Base-by-base conservation (phyloP, 2,888 invertebrate genomes). In the Synanthedon formicaeformis region DNA sequence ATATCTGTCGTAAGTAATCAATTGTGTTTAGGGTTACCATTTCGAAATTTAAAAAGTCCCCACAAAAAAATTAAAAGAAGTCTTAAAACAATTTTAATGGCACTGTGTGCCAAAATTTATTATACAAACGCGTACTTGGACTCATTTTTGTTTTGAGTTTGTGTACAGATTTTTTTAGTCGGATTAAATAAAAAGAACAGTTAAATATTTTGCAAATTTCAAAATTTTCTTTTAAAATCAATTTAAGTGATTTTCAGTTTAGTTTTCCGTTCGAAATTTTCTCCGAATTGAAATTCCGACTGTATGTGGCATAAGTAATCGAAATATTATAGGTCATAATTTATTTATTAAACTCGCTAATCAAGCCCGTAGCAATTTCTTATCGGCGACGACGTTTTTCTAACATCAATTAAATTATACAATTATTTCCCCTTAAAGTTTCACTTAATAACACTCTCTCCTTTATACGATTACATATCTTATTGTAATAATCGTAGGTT, bases 1-100 rank as follows among this genome's bases (percentile, higher is more conserved):
- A 74, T 76, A 82, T 79, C 71, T 73, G 72, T 79, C 69, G 75
- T 81, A 81, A 80, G 81, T 81, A 81, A 83, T 81, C 73, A 64
- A 82, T 81, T 81, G 79, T 79, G 34, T 34, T 27, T 10, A 10
- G 34, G 34, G 34, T 10, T 34, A 34, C 34, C 10, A 34, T 34
- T 34, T 34, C 2, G 34, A 34, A 34, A 34, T 34, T 34, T 34
- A 10, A 34, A 34, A 34, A 34, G 10, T 34, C 34, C 27, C 27
- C 10, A 34, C 10, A 34, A 34, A 34, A 34, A 34, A 23, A 23
- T 34, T 10, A 3, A 34, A 34, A 34, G 10, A 34, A 8, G 10
- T 34, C 10, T 10, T 10, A 34, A 34, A 34, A 34, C 34, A 2
- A 34, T 34, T 34, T 34, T 34, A 10, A 8, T 34, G 23, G 5